These are phyloP conservation scores for Scaptomyza graminum DNA, from an alignment of 1,140 invertebrate genomes.

Conservation along the genomic window DNA sequence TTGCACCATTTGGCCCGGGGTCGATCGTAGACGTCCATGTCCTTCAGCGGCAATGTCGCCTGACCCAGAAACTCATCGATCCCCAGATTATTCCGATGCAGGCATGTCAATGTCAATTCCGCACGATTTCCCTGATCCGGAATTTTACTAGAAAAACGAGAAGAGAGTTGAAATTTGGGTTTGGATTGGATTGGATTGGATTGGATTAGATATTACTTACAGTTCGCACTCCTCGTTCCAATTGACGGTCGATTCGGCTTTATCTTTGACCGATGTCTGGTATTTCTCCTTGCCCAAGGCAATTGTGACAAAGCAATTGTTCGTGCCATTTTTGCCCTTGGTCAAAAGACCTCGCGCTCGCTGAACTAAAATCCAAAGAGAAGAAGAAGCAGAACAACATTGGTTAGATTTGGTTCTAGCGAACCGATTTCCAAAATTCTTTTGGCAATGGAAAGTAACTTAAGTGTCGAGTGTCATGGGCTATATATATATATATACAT, in stretches of 20 bases:
- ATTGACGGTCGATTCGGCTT: conserved; percentile 91
- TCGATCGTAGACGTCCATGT: conserved; percentile 95
- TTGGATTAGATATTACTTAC: conserved; percentile 85
- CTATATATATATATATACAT: too few species aligned
- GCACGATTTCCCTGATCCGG: conserved; percentile 94
- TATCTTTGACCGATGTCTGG: conserved; percentile 97
- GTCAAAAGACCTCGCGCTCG: conserved; percentile 93
- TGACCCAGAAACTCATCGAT: conserved; percentile 97
- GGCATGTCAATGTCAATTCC: conserved; percentile 92
- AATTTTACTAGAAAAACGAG: conserved; percentile 87
- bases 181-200: too few species aligned
- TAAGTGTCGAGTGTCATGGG: too few species aligned
- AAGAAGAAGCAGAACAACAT: too few species aligned
- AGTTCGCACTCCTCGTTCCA: conserved; percentile 98
- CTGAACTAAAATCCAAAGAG: conserved; percentile 86
- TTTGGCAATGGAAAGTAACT: too few species aligned
- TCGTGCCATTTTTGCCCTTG: conserved; percentile 95
- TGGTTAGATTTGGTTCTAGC: too few species aligned
- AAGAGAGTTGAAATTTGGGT: not conserved
- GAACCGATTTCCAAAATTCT: too few species aligned
- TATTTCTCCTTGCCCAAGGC: conserved; percentile 97
- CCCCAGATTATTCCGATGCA: conserved; percentile 94
- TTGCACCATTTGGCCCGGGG: conserved; percentile 92
- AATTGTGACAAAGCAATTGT: conserved; percentile 98
- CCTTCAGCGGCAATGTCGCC: conserved; percentile 91